Base-by-base conservation (phyloP, 1,140 invertebrate genomes). In the Euschistus heros region DNA sequence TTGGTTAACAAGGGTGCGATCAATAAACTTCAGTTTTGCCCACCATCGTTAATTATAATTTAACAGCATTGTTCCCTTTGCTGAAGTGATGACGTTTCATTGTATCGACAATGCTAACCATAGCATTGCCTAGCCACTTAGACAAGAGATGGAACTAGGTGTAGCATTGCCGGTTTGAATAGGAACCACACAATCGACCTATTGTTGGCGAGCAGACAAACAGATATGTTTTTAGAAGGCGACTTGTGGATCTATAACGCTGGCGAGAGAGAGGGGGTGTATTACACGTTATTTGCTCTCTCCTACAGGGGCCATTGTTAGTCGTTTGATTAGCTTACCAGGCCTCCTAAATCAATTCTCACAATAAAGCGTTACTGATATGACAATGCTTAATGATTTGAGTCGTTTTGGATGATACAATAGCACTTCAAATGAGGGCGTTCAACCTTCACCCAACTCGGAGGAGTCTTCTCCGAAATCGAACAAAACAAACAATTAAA, bases 291-390 rank as follows among this genome's bases (percentile, higher is more conserved):
- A 50, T 50, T 50, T 50, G 47, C 47, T 50, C 47, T 50, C 47
- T 50, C 47, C 6, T 20, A 50, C 3, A 18, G n/a, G 10, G 10
- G 1, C 47, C 47, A 50, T 50, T 50, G 47, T 50, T 50, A 50
- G 17, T 5, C 10, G 6, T 50, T 50, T 50, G 47, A 50, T 50
- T 50, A 50, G 47, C 47, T 50, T 50, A 50, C 47, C 22, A 50
- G 47, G 5, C 10, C 47, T 50, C 47, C 47, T 50, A 50, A 50
- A 50, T 50, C 47, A 50, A 50, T 50, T 50, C 47, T 50, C 47
- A 50, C 47, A 50, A 50, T 50, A 50, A 50, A 50, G 47, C 47
- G 47, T 50, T 50, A 50, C 47, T 50, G 47, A 50, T 50, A 50
- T 50, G 47, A 50, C 47, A 50, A 50, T 50, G 22, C 47, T 5